phyloP scores from a whole-genome alignment of 2,113 vertebrate species.

The Heterochromis multidens region DNA sequence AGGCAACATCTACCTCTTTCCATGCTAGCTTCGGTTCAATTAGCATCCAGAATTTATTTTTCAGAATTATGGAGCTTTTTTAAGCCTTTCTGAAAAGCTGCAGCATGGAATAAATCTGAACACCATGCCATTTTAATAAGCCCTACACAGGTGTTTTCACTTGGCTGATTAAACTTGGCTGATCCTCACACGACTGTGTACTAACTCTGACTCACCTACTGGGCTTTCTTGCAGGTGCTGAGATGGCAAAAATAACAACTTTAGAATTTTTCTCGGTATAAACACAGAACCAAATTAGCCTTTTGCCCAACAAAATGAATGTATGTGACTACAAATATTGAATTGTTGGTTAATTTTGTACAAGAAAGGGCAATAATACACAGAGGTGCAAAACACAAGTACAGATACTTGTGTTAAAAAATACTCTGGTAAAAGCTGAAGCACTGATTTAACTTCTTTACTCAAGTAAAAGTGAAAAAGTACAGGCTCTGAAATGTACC shows the following conservation, averaged over 20 bases:
- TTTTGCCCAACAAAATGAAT: background rate
- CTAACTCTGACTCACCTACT: background rate
- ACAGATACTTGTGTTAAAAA: too few relatives aligned
- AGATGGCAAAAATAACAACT: background rate
- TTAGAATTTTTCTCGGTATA: background rate
- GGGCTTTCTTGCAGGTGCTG: background rate
- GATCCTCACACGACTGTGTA: background rate
- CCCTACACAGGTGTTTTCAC: background rate
- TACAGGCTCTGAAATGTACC: background rate
- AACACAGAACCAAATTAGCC: background rate
- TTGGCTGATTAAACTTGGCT: conserved; percentile 17
- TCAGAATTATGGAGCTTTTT: background rate
- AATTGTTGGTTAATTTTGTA: background rate
- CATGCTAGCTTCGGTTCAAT: background rate
- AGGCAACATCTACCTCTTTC: background rate
- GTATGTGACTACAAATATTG: background rate
- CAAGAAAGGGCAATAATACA: background rate
- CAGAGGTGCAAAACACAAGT: background rate
- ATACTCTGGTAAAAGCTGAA: too few relatives aligned
- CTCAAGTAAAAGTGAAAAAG: background rate
- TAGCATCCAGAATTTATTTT: background rate
- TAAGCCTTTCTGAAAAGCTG: background rate
- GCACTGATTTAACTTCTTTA: background rate
- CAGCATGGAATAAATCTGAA: conserved; percentile 2
- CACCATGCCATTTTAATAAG: conserved; percentile 14